Evolutionary conservation across 2,113 vertebrate species (phyloP), one percentile per base, ranked within the genome.

Genomic region (Cebidichthys violaceus): DNA sequence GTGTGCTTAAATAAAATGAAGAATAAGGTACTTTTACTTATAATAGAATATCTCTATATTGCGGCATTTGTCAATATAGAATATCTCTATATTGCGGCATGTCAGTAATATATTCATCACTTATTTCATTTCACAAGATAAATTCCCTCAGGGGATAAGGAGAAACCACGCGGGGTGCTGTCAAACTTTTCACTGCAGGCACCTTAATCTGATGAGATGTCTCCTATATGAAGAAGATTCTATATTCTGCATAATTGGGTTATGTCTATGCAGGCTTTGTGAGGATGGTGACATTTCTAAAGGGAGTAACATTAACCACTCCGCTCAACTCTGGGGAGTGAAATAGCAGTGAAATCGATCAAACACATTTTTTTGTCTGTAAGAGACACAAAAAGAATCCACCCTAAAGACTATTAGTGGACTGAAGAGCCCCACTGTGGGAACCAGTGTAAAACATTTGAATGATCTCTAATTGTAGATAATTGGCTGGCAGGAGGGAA

Each of bases 391-490:
- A 59, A 50, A 24, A 62, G 2, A 62, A 24, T 20, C 22, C 4
- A 17, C 20, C 17, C 20, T 8, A 13, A 31, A 17, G 9, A 24
- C 11, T 2, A 6, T 9, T 22, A 1, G 4, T 24, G 37, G 1
- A 31, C 2, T 9, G 31, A n/a, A 10, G 52, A 61, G 11, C 0
- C 57, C 8, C 35, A 3, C 4, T 33, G n/a, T 22, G 24, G 24
- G n/a, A 33, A 29, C 37, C 68, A 4, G 18, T 35, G 54, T 61
- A 41, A 59, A 20, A 39, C 41, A 72, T 69, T 27, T 45, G 3
- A 81, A 52, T 29, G 20, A 17, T 27, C 11, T 41, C 60, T 79
- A 79, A 82, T 62, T 75, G 70, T 3, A 59, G 65, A 24, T 84
- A 82, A 78, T 72, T 79, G 83, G 69, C 41, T 77, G 52, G 6